Percentiles rank a stretch among this genome's conserved stretches.
phyloP scores from a whole-genome alignment of 2,113 vertebrate genomes.

The Macroglossus sobrinus region DNA sequence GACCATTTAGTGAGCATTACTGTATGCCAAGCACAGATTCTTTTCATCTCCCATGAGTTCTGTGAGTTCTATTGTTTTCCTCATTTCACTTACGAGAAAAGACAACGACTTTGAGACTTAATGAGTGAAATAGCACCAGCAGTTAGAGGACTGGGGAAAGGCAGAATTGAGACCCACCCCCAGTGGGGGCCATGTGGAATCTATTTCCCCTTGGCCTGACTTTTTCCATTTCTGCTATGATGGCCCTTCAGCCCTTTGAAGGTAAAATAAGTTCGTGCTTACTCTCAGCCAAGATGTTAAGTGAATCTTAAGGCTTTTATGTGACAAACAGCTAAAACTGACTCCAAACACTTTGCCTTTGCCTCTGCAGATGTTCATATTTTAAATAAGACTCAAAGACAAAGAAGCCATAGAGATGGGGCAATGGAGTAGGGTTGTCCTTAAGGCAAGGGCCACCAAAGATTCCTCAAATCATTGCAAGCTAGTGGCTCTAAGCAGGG shows the following conservation, averaged over 20 bases:
- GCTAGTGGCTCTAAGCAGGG: background rate
- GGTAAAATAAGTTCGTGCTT: background rate
- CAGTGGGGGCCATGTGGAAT: background rate
- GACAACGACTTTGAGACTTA: background rate
- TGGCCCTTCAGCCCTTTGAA: background rate
- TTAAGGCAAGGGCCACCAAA: background rate
- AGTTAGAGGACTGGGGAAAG: background rate
- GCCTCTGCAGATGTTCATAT: background rate
- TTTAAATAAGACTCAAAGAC: background rate
- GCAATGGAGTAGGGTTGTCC: background rate
- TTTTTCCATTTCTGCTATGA: background rate
- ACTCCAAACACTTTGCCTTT: background rate
- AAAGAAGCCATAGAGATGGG: background rate
- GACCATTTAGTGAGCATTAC: background rate
- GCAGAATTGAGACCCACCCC: background rate
- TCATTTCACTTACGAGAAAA: background rate
- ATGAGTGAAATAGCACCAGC: fast-evolving
- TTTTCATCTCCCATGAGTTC: too few species aligned
- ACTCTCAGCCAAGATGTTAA: background rate
- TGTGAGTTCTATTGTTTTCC: background rate
- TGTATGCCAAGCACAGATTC: background rate
- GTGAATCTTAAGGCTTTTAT: background rate
- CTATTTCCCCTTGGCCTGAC: background rate
- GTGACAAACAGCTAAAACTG: background rate
- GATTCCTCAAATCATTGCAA: background rate